phyloP scores from a whole-genome alignment of 2,888 invertebrate species.

The Eretmocerus hayati region DNA sequence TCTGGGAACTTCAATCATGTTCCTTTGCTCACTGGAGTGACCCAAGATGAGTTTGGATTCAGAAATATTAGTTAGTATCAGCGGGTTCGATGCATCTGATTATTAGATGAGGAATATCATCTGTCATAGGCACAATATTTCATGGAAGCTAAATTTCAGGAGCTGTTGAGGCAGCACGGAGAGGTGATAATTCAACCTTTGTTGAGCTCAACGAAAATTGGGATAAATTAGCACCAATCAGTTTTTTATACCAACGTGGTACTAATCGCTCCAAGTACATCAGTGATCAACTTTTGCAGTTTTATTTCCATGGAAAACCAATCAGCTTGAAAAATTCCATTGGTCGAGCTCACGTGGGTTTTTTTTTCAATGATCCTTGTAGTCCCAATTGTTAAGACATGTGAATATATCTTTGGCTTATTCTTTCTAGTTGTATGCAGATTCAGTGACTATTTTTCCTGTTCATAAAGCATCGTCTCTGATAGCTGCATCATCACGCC shows the following conservation, averaged over 20 bases:
- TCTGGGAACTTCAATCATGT: slow-evolving; percentile 55
- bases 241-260: slow-evolving; percentile 54
- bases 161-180: too few species aligned
- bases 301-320: slow-evolving; percentile 47
- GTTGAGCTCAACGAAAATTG: slow-evolving; percentile 55
- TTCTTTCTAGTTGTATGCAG: slow-evolving; percentile 53
- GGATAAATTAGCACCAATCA: slow-evolving; percentile 56
- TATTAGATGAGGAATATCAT: too few species aligned
- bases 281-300: slow-evolving; percentile 48
- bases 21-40: slow-evolving; percentile 57
- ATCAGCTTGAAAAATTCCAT: slow-evolving; percentile 42
- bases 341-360: slow-evolving; percentile 44
- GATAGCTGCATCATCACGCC: slow-evolving; percentile 51
- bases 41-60: slow-evolving; percentile 63
- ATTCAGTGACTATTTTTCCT: slow-evolving; percentile 50
- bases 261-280: slow-evolving; percentile 49
- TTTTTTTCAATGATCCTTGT: too few species aligned
- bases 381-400: too few species aligned
- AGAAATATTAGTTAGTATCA: too few species aligned
- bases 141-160: too few species aligned
- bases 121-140: too few species aligned
- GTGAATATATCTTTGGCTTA: too few species aligned
- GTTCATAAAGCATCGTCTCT: slow-evolving; percentile 44
- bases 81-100: too few species aligned
- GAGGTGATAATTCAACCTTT: slow-evolving; percentile 3